Conservation (phyloP, 2,797 vertebrate genomes). For the Anguilla anguilla region DNA sequence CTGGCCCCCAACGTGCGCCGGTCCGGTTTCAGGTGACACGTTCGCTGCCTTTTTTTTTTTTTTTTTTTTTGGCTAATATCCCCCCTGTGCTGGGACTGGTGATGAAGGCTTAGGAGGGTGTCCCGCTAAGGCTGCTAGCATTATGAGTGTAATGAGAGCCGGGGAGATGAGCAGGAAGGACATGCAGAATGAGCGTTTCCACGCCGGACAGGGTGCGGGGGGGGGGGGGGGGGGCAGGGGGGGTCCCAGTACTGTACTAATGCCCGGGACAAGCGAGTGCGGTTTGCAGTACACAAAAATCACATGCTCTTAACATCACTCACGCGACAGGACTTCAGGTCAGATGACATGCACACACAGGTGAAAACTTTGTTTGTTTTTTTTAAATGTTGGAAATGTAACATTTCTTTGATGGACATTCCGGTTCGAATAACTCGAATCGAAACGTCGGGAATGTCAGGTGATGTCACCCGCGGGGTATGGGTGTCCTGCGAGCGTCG, state of each 20-base stretch:
- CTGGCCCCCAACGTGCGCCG: neutral
- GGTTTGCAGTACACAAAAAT: neutral
- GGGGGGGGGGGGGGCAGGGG: neutral
- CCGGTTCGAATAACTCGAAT: neutral
- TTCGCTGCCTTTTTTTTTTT: neutral
- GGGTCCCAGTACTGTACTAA: too few relatives aligned
- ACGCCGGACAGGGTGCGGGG: neutral
- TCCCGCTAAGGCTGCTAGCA: neutral
- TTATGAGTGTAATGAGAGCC: constrained; percentile 9
- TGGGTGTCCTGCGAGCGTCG: neutral
- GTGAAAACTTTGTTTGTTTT: neutral
- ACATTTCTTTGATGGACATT: neutral
- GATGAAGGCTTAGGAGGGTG: neutral
- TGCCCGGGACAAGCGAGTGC: neutral
- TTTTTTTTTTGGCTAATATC: neutral
- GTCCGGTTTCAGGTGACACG: neutral
- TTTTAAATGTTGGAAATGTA: neutral
- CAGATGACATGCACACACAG: neutral
- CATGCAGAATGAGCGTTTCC: neutral
- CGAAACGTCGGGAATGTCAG: neutral
- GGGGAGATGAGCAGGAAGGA: neutral
- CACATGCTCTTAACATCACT: neutral
- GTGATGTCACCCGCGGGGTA: neutral
- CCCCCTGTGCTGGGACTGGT: neutral
- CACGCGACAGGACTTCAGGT: neutral